Conservation (phyloP, 2,888 invertebrate species). For the Phytoseiulus persimilis region DNA sequence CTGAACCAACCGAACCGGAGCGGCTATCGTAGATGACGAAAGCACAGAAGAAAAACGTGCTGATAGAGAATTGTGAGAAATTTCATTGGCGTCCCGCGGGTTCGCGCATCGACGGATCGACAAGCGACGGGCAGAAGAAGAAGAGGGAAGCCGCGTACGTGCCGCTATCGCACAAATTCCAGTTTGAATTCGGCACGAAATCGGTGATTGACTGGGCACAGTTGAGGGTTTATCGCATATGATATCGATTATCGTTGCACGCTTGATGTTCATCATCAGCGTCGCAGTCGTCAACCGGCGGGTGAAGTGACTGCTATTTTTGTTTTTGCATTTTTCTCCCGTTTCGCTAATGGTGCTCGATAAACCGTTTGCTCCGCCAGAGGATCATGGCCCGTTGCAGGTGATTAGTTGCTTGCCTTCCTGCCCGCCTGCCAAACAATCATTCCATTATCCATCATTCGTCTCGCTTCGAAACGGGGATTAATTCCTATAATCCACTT, state of each 20-base stretch:
- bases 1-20: background rate
- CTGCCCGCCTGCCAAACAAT: background rate
- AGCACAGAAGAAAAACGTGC: background rate
- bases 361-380: background rate
- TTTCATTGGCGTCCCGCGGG: background rate
- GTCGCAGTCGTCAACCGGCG: background rate
- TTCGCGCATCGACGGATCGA: background rate
- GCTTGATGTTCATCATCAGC: background rate
- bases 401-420: constrained; percentile 5
- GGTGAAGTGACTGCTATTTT: background rate
- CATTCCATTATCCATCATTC: background rate
- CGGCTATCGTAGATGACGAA: background rate
- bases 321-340: background rate
- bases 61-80: background rate
- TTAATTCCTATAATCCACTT: background rate
- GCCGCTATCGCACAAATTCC: background rate
- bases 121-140: background rate
- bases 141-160: background rate
- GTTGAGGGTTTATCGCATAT: background rate
- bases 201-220: background rate
- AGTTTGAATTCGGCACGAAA: background rate
- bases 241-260: background rate
- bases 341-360: background rate
- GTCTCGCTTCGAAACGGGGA: background rate
- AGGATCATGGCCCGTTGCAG: background rate